Conservation (phyloP, 2,888 invertebrate species). For the Hyalella azteca region DNA sequence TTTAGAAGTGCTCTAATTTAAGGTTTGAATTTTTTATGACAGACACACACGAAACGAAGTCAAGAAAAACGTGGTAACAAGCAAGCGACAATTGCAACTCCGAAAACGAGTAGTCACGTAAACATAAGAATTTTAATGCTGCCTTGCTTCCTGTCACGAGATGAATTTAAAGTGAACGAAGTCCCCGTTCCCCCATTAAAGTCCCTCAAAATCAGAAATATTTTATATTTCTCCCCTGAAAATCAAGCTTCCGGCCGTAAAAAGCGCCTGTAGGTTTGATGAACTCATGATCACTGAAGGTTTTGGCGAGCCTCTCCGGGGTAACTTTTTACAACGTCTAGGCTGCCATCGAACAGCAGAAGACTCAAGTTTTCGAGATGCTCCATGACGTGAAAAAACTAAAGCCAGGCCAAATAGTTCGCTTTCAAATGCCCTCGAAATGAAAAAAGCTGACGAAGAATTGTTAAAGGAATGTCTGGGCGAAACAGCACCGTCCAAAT, state of each 20-base stretch:
- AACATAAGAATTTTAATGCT: no score
- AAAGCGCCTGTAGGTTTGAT: constrained; percentile 21
- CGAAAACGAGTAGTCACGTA: no score
- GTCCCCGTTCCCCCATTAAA: no score
- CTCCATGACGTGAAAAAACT: constrained; percentile 29
- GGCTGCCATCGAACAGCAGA: constrained; percentile 15
- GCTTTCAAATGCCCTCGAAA: constrained; percentile 28
- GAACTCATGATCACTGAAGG: constrained; percentile 18
- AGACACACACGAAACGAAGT: no score
- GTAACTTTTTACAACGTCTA: background rate
- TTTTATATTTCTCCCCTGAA: background rate
- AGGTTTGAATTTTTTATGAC: no score
- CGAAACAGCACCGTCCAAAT: constrained; percentile 33
- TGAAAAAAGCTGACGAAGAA: constrained; percentile 33
- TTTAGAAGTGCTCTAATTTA: no score
- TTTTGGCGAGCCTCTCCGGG: background rate
- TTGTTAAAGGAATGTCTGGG: constrained; percentile 24
- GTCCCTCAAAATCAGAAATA: no score
- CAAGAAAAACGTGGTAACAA: no score
- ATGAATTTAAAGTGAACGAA: no score
- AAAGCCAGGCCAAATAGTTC: constrained; percentile 28
- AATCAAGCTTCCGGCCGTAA: constrained; percentile 14
- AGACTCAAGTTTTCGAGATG: constrained; percentile 27
- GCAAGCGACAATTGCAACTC: no score
- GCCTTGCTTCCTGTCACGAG: no score